These are phyloP conservation scores for Thalassoma bifasciatum DNA, from an alignment of 2,113 vertebrate species.

Conservation along the genomic window DNA sequence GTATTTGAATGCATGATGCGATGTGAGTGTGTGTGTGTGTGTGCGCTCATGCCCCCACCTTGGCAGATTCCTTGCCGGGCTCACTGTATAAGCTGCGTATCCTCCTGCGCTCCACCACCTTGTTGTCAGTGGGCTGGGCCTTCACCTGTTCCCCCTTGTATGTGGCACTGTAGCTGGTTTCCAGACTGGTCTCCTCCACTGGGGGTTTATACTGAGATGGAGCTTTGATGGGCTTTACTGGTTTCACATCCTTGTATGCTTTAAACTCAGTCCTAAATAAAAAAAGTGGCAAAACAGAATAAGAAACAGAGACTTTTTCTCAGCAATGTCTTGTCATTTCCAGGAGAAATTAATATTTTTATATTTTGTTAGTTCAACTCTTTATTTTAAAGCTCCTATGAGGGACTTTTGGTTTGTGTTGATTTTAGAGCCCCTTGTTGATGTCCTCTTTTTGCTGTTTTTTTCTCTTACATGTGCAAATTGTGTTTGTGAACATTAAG, in stretches of 20 bases:
- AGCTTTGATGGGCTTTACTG: slow-evolving; percentile 90
- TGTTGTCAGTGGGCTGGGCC: slow-evolving; percentile 87
- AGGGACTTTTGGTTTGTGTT: too few species aligned
- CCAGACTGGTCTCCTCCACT: slow-evolving; percentile 86
- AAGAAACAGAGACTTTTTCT: not conserved
- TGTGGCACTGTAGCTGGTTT: slow-evolving; percentile 96
- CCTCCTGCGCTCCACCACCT: slow-evolving; percentile 90
- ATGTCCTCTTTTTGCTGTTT: too few species aligned
- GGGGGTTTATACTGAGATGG: slow-evolving; percentile 90
- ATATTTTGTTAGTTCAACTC: too few species aligned
- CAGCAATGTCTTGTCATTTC: not conserved
- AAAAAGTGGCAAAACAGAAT: not conserved
- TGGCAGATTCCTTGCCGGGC: slow-evolving; percentile 88
- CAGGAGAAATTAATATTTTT: not conserved
- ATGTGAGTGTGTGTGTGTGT: not conserved
- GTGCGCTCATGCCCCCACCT: slow-evolving; percentile 86
- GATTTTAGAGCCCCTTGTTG: too few species aligned
- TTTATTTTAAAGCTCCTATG: too few species aligned
- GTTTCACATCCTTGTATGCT: slow-evolving; percentile 93
- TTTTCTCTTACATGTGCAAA: too few species aligned
- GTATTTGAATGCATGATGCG: too few species aligned
- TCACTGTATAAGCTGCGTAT: slow-evolving; percentile 97
- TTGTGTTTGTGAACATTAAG: too few species aligned
- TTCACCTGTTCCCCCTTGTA: slow-evolving; percentile 93
- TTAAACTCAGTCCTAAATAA: slow-evolving; percentile 92